Conservation (phyloP, 2,888 invertebrate genomes). For the Nudaria mundana region DNA sequence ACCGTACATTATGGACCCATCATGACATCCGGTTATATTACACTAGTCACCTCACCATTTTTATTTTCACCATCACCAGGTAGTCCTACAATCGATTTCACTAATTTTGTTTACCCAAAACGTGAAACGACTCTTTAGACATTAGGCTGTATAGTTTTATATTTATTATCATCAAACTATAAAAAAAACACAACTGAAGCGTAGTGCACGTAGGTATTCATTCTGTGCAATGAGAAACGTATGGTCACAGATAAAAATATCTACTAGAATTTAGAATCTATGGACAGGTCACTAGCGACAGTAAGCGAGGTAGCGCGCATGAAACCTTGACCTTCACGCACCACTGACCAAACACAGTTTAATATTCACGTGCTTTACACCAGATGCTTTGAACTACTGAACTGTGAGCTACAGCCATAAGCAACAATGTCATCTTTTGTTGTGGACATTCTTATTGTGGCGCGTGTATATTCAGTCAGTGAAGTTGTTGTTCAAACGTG, state of each 20-base stretch:
- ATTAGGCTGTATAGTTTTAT: slow-evolving; percentile 11
- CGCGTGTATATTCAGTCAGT: no score
- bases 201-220: no score
- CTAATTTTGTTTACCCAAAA: slow-evolving; percentile 59
- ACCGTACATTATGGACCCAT: slow-evolving; percentile 42
- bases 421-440: slow-evolving; percentile 44
- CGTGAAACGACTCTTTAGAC: slow-evolving; percentile 48
- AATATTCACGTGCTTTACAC: slow-evolving; percentile 52
- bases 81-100: slow-evolving; percentile 46
- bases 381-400: slow-evolving; percentile 65
- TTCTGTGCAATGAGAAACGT: no score
- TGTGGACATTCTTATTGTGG: slow-evolving; percentile 10
- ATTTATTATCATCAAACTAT: slow-evolving; percentile 4
- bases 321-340: slow-evolving; percentile 74
- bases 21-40: slow-evolving; percentile 33
- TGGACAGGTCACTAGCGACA: slow-evolving; percentile 51
- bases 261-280: slow-evolving; percentile 31
- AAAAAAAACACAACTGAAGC: slow-evolving; percentile 31
- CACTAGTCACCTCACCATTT: slow-evolving; percentile 34
- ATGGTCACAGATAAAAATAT: no score
- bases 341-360: slow-evolving; percentile 65
- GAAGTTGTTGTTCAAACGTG: no score
- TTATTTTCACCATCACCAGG: slow-evolving; percentile 26
- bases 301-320: slow-evolving; percentile 55
- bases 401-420: slow-evolving; percentile 58